phyloP scores from a whole-genome alignment of 2,888 invertebrate genomes.

The Onchidella celtica region DNA sequence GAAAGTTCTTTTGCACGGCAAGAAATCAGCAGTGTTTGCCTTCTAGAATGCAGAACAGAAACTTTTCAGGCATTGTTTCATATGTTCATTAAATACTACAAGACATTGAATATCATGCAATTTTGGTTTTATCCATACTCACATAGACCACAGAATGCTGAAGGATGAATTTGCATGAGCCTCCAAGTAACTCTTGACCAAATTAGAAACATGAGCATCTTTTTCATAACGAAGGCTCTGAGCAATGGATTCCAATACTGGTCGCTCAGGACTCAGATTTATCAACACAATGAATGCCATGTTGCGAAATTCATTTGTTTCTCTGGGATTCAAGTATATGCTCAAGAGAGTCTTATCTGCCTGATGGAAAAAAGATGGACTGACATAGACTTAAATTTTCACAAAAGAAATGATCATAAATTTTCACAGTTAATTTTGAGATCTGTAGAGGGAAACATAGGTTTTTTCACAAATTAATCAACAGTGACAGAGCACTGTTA shows the following conservation, averaged over 20 bases:
- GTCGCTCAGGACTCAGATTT: not conserved
- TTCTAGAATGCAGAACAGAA: too few relatives aligned
- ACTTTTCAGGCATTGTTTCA: too few relatives aligned
- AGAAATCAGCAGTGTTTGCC: too few relatives aligned
- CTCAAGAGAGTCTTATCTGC: not conserved
- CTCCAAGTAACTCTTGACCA: slow-evolving; percentile 3
- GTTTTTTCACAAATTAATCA: too few relatives aligned
- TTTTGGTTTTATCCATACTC: too few relatives aligned
- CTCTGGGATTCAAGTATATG: not conserved
- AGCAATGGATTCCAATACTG: not conserved
- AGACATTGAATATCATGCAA: too few relatives aligned
- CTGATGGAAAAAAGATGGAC: not conserved
- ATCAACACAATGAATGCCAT: slow-evolving; percentile 1
- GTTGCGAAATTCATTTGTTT: slow-evolving; percentile 7
- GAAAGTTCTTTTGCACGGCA: too few relatives aligned
- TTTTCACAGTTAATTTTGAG: too few relatives aligned
- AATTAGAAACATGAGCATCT: slow-evolving; percentile 8
- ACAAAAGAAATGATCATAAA: not conserved
- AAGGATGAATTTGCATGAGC: slow-evolving; percentile 7
- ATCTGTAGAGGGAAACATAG: too few relatives aligned
- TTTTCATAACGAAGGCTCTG: not conserved
- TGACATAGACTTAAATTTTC: not conserved
- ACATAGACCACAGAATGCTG: too few relatives aligned
- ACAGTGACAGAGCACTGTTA: too few relatives aligned
- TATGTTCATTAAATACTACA: too few relatives aligned